Evolutionary conservation across 1,140 invertebrate genomes (phyloP), one percentile per base, ranked within the genome.

Genomic region (Achatina immaculata): DNA sequence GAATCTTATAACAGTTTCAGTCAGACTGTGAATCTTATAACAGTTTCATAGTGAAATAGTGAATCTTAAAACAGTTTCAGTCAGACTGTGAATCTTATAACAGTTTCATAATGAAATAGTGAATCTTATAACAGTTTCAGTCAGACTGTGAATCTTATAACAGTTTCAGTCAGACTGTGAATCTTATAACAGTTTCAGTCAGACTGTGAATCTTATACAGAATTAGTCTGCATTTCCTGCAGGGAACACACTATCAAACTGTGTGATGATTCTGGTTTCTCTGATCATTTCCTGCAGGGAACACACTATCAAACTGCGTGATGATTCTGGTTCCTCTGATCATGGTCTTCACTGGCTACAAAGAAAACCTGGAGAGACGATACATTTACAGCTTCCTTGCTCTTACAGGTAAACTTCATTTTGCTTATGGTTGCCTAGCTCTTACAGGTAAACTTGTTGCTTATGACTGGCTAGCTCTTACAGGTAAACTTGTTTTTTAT

Each of bases 231-330:
- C n/a, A n/a, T n/a, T n/a, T n/a, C n/a, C 42, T 88, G 36, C 85
- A 88, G 89, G 91, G 92, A 93, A 93, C 80, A 92, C 92, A 19
- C 38, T 93, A 1, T 91, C 89, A 82, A 93, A 93, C 86, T 73
- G 92, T 31, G 83, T 88, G 3, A 91, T 93, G 87, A 92, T 62
- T 62, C 36, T 69, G 6, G 24, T 3, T 28, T 42, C 4, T 42
- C 6, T 28, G 2, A 1, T 42, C n/a, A 69, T 69, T n/a, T n/a
- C n/a, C 42, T 88, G 36, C 85, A 88, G 89, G 91, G 92, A 93
- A 93, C 80, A 92, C 92, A 19, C 38, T 93, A 1, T 91, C 89
- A 82, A 93, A 93, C 86, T 73, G 92, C 31, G 83, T 88, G 3
- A 91, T 93, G 87, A 92, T 93, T 19, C 82, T 92, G 21, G 91